Percentiles rank a stretch among this genome's conserved stretches.
Evolutionary conservation across 2,113 vertebrate genomes (phyloP).

Genomic region (Orycteropus afer): DNA sequence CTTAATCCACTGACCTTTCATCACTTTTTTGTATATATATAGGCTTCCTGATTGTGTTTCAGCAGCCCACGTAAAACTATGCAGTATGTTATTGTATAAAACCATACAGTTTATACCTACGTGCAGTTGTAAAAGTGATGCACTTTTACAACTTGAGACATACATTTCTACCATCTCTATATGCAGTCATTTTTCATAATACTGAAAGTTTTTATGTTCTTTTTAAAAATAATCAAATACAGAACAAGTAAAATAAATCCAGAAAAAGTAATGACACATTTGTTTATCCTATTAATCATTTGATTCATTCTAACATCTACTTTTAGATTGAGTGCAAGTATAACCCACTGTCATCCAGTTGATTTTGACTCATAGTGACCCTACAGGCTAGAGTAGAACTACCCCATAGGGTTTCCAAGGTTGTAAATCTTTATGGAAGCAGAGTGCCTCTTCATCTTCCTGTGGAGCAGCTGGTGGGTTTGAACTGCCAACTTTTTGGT

Average conservation of each 20-base stretch:
- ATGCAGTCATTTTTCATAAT: neutral
- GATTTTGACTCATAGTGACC: too few species aligned
- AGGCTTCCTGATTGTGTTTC: constrained; percentile 26
- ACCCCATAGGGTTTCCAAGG: too few species aligned
- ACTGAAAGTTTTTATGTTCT: neutral
- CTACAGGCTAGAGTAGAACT: too few species aligned
- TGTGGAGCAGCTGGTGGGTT: too few species aligned
- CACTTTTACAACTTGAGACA: constrained; percentile 24
- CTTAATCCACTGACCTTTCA: constrained; percentile 9
- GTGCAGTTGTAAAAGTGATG: constrained; percentile 10
- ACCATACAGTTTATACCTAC: neutral
- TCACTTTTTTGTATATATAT: neutral
- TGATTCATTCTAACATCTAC: neutral
- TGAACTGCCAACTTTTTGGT: too few species aligned
- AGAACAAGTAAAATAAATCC: constrained; percentile 27
- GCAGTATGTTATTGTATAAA: neutral
- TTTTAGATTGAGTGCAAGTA: neutral
- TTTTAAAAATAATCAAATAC: constrained; percentile 40
- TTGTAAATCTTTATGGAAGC: too few species aligned
- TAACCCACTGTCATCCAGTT: too few species aligned
- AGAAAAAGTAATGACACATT: neutral
- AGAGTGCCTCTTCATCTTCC: too few species aligned
- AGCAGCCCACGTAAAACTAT: constrained; percentile 23
- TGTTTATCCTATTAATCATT: neutral
- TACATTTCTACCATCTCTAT: neutral